Evolutionary conservation across 2,113 vertebrate genomes (phyloP), one percentile per base, ranked within the genome.

Genomic region (Cheilinus undulatus): DNA sequence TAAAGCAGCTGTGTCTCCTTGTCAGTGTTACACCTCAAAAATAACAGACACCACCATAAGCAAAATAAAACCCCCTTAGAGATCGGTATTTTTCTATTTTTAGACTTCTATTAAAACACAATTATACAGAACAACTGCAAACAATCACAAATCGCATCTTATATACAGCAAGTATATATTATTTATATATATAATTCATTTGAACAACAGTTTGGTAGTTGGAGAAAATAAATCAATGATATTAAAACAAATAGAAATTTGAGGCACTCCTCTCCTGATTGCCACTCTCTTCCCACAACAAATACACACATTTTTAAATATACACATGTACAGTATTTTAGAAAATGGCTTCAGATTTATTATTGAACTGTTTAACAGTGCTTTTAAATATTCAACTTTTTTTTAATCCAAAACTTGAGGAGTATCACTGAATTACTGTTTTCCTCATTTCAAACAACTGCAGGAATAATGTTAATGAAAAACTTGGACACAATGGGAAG

Each of bases 41-140:
- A 20, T 52, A 81, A 86, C n/a, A 49, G 69, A 83, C 52, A 76
- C 63, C 74, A 78, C 80, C 87, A 83, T 62, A 88, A 84, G 20
- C 32, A 43, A 85, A 76, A 76, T 50, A 76, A 80, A 76, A 60
- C 68, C 69, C 80, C 54, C 26, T 51, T 67, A 80, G 81, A 87
- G 85, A 82, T 90, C 82, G 78, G 64, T 82, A 85, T 82, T 88
- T 57, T 92, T 93, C 88, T 93, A 91, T 92, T 93, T 93, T 92
- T 94, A 94, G 93, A 95, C 93, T 94, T 95, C 94, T 96, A 96
- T 95, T 96, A 96, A 96, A 97, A 97, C 95, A 97, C 96, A 95
- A 94, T 96, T 95, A 95, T 95, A 97, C 94, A 95, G 93, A 95
- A 96, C 95, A 95, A 94, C 88, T 96, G 94, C 94, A 96, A 95